Evolutionary conservation across 2,797 vertebrate species (phyloP).

Genomic region (Gobionotothen gibberifrons): DNA sequence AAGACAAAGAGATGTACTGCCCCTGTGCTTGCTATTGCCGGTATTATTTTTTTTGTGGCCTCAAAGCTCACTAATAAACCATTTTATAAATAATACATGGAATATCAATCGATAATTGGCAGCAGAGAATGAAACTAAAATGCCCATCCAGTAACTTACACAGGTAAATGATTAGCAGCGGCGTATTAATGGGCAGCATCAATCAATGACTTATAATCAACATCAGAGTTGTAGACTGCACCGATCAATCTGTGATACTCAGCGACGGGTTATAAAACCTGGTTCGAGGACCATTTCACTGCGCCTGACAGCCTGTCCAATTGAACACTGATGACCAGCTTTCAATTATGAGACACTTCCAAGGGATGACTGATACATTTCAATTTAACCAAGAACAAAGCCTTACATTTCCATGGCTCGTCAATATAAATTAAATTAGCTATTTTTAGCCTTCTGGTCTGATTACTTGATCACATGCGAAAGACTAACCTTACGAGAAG

Average conservation of each 20-base stretch:
- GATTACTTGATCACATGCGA: constrained; percentile 48
- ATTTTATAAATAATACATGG: constrained; percentile 17
- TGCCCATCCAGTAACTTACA: constrained; percentile 39
- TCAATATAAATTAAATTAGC: constrained; percentile 65
- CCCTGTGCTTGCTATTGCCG: neutral
- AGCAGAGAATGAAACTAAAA: constrained; percentile 42
- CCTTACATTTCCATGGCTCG: constrained; percentile 54
- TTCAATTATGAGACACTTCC: constrained; percentile 61
- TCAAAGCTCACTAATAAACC: constrained; percentile 14
- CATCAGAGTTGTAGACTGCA: constrained; percentile 35
- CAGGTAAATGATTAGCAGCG: constrained; percentile 55
- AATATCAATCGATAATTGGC: constrained; percentile 42
- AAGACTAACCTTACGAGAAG: constrained; percentile 21
- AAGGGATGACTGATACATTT: constrained; percentile 64
- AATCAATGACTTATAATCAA: constrained; percentile 63
- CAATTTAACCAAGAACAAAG: constrained; percentile 66
- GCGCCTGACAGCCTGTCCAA: constrained; percentile 54
- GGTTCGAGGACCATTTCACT: constrained; percentile 45
- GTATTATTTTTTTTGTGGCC: neutral
- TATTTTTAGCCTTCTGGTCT: constrained; percentile 61
- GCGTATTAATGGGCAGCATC: constrained; percentile 54
- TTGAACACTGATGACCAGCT: constrained; percentile 64
- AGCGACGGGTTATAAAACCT: constrained; percentile 55
- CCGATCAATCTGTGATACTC: constrained; percentile 62
- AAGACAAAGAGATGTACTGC: constrained; percentile 19